Evolutionary conservation across 1,140 invertebrate species (phyloP), one percentile per base, ranked within the genome.

Genomic region (Neodiprion fabricii): DNA sequence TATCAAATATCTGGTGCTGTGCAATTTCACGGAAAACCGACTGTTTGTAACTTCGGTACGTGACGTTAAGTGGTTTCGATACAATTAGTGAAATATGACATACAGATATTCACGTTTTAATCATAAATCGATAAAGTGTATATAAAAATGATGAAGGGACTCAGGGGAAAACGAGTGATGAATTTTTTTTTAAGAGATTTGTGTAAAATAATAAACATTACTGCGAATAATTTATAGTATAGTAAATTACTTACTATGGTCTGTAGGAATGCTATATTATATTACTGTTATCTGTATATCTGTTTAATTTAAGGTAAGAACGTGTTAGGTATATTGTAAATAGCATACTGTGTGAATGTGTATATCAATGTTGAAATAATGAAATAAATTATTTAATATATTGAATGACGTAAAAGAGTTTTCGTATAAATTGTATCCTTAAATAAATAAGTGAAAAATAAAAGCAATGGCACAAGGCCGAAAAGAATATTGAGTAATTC

Each of bases 281-380:
- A 14, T 61, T 61, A 12, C n/a, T 61, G 53, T 61, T 17, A 61
- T 61, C 11, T 61, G 53, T 61, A 61, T 61, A 61, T 61, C 11
- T 61, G 53, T n/a, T n/a, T 61, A n/a, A 61, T 61, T 11, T 61
- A 61, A 61, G n/a, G 53, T 61, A 61, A 61, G 53, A 61, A 61
- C 4, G 11, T 14, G 53, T 17, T 61, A 17, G n/a, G n/a, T 61
- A 61, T 61, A 61, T 0, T 61, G 53, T 61, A 61, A 61, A 61
- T 61, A 61, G 8, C 11, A 61, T 40, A 40, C 2, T 40, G 28
- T 40, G 28, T 40, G 28, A 40, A 40, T 40, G 28, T 40, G 28
- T 40, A 40, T 40, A 40, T 40, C 5, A 40, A 40, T 40, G 28
- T 40, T 40, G 28, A 40, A 40, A 40, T 40, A 40, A 40, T 40